Base-by-base conservation (phyloP, 2,797 vertebrate species). In the Limnodromus scolopaceus region DNA sequence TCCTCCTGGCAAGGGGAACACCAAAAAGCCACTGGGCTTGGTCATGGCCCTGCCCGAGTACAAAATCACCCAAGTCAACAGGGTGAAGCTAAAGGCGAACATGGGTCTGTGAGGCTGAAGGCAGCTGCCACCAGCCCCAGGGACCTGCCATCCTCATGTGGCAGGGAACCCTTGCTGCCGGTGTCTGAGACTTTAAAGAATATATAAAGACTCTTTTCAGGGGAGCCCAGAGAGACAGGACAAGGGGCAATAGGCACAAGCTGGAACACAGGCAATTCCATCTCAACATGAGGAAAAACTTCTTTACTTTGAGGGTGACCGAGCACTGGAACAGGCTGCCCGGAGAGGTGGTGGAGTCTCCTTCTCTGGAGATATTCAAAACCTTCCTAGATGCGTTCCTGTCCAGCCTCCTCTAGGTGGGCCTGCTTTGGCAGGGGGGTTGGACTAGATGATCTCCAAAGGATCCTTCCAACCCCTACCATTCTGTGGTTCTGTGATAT, bases 111-210 rank as follows among this genome's bases (percentile, higher is more conserved):
- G 38, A 68, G 53, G 53, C 43, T 77, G 79, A 80, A 87, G 24
- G 36, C 48, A 51, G 55, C 87, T 85, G 39, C 64, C 22, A 13
- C 48, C 2, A 5, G 9, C 43, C n/a, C 38, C 2, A 1, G 19
- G 19, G 9, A 49, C 57, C 16, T 63, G 43, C 45, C 12, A 55
- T 27, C 27, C 45, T 49, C 1, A 0, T 22, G 55, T 6, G 25
- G 18, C 1, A 0, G 12, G 32, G 61, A 82, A 25, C 25, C 10
- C 39, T 63, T 2, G 2, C 30, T 70, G 30, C 57, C 19, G 2
- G 34, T 39, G 9, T 39, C 23, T 78, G 89, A 57, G 38, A 72
- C 65, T 81, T 45, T 77, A 69, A 57, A 34, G 39, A 75, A 43
- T 12, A n/a, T 43, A 60, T 60, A 23, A 60, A 38, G 34, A 17